Conservation (phyloP, 2,888 invertebrate species). For the Cenopis cana region DNA sequence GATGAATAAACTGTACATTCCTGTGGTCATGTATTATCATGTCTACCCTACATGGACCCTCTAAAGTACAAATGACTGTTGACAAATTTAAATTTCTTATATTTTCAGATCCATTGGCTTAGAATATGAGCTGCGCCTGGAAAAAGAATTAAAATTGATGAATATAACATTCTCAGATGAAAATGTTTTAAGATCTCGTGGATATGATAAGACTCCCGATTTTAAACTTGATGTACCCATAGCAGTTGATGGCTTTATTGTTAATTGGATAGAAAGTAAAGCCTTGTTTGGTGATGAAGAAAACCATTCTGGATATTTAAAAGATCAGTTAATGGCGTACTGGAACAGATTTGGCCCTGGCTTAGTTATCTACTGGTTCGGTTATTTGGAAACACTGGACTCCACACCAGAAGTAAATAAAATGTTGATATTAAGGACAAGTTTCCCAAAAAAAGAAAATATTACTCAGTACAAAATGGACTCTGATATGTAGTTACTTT, state of each 20-base stretch:
- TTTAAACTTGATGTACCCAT: conserved; percentile 95
- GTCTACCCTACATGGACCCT: not conserved
- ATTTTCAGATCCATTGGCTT: conserved; percentile 89
- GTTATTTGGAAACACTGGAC: conserved; percentile 90
- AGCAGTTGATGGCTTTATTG: conserved; percentile 92
- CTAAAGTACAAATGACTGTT: too few relatives aligned
- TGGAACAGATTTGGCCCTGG: conserved; percentile 98
- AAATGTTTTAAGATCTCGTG: conserved; percentile 90
- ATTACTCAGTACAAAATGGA: conserved; percentile 78
- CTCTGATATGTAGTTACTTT: conserved; percentile 49
- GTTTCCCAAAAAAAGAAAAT: conserved; percentile 81
- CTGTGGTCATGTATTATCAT: too few relatives aligned
- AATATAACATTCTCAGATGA: conserved; percentile 88
- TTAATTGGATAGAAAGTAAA: conserved; percentile 99
- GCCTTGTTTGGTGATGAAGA: conserved; percentile 96
- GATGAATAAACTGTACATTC: too few relatives aligned
- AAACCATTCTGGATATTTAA: conserved; percentile 91
- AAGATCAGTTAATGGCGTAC: conserved; percentile 94
- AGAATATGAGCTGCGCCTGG: conserved; percentile 93
- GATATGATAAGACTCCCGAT: conserved; percentile 98
- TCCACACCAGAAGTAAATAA: conserved; percentile 87
- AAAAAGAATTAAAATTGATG: conserved; percentile 83
- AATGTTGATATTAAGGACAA: conserved; percentile 83
- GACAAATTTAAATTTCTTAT: conserved; percentile 10
- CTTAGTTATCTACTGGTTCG: conserved; percentile 98